phyloP scores from a whole-genome alignment of 2,888 invertebrate species.

The Proisotoma minuta region DNA sequence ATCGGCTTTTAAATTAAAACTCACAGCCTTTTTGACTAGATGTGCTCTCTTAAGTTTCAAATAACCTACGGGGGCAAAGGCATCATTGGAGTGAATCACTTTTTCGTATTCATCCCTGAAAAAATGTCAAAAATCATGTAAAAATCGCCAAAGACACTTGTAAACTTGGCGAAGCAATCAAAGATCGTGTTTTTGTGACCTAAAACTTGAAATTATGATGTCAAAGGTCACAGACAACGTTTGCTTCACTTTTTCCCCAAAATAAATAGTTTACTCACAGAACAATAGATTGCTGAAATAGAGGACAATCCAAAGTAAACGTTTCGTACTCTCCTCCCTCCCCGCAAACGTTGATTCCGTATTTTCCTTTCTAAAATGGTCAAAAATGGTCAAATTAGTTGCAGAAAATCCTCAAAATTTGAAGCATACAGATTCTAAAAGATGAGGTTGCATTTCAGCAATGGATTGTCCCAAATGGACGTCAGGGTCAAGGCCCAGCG shows the following conservation, averaged over 20 bases:
- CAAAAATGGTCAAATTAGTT: constrained; percentile 4
- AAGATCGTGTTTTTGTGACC: no score
- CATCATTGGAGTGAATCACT: constrained; percentile 83
- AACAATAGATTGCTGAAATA: constrained; percentile 83
- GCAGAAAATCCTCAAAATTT: background rate
- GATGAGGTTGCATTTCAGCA: constrained; percentile 77
- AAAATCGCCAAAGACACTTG: no score
- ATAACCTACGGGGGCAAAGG: constrained; percentile 91
- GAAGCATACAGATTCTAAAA: constrained; percentile 68
- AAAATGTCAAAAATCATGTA: no score
- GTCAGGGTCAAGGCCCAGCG: constrained; percentile 79
- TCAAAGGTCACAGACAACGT: no score
- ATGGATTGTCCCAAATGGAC: constrained; percentile 83
- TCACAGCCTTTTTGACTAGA: constrained; percentile 63
- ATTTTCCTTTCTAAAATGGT: constrained; percentile 68
- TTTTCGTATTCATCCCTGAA: constrained; percentile 77
- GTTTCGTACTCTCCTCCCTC: constrained; percentile 99
- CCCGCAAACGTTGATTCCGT: constrained; percentile 91
- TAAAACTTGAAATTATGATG: no score
- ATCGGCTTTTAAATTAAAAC: constrained; percentile 34
- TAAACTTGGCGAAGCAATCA: no score
- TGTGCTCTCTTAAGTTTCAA: constrained; percentile 79
- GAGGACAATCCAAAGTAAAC: constrained; percentile 92
- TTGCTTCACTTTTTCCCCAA: no score
- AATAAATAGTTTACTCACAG: constrained; percentile 64